Evolutionary conservation across 1,140 invertebrate species (phyloP).

Genomic region (Zaprionus camerounensis): DNA sequence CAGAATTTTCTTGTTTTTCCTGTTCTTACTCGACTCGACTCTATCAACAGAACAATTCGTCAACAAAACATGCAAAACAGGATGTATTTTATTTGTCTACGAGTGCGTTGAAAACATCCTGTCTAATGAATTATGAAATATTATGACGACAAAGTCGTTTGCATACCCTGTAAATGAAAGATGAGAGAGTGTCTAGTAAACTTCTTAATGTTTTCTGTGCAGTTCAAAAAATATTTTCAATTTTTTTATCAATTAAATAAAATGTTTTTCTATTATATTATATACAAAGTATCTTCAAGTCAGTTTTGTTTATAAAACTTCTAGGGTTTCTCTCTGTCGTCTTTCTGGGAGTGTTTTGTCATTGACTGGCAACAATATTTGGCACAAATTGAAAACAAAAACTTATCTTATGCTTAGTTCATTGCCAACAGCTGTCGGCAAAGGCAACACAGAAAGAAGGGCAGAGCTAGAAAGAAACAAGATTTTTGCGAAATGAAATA

Average conservation of each 20-base stretch:
- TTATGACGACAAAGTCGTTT: background rate
- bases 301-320: background rate
- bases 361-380: slow-evolving; percentile 30
- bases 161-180: background rate
- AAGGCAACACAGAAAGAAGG: background rate
- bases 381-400: slow-evolving; percentile 40
- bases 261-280: background rate
- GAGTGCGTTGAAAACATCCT: slow-evolving; percentile 31
- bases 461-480: background rate
- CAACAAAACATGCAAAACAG: slow-evolving; percentile 28
- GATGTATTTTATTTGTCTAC: slow-evolving; percentile 26
- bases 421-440: slow-evolving; percentile 42
- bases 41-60: slow-evolving; percentile 27
- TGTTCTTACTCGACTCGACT: background rate
- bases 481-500: slow-evolving; percentile 64
- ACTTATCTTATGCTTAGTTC: slow-evolving; percentile 31
- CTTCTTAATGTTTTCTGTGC: background rate
- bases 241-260: background rate
- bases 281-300: background rate
- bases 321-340: background rate
- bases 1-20: slow-evolving; percentile 16
- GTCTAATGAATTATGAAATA: slow-evolving; percentile 37
- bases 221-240: too few species aligned
- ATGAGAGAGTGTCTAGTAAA: background rate
- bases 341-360: slow-evolving; percentile 3